Conservation (phyloP, 1,140 invertebrate species). For the Araneus ventricosus region DNA sequence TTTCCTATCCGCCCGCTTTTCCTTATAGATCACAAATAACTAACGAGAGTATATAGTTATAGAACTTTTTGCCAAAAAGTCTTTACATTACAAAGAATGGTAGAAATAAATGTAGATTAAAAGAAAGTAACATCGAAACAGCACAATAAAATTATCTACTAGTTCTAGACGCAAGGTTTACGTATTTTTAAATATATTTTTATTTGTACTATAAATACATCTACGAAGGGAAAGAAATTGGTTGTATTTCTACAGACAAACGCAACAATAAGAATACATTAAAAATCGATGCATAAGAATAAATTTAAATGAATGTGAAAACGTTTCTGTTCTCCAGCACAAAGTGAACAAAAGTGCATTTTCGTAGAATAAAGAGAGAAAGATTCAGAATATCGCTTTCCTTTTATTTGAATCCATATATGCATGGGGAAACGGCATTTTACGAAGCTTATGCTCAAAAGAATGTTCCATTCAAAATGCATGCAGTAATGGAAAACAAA, state of each 20-base stretch:
- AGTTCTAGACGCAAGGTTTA: too few relatives aligned
- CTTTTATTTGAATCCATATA: background rate
- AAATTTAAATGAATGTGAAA: constrained; percentile 11
- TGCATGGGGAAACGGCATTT: background rate
- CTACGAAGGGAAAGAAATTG: background rate
- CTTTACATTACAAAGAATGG: too few relatives aligned
- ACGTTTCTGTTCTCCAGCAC: background rate
- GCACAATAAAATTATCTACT: too few relatives aligned
- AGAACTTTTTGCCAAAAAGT: too few relatives aligned
- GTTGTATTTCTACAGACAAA: background rate
- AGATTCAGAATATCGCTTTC: background rate
- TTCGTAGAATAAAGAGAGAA: constrained; percentile 30
- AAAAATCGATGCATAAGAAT: background rate
- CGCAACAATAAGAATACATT: background rate
- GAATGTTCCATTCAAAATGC: background rate
- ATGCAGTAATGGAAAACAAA: constrained; percentile 27
- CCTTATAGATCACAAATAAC: too few relatives aligned
- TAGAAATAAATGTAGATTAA: too few relatives aligned
- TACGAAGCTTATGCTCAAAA: background rate
- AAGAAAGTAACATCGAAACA: too few relatives aligned
- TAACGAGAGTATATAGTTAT: too few relatives aligned
- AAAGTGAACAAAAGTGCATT: background rate
- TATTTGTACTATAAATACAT: too few relatives aligned
- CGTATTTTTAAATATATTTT: too few relatives aligned
- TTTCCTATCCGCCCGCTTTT: too few relatives aligned